Evolutionary conservation across 2,113 vertebrate genomes (phyloP).

Genomic region (Neolamprologus devosi): DNA sequence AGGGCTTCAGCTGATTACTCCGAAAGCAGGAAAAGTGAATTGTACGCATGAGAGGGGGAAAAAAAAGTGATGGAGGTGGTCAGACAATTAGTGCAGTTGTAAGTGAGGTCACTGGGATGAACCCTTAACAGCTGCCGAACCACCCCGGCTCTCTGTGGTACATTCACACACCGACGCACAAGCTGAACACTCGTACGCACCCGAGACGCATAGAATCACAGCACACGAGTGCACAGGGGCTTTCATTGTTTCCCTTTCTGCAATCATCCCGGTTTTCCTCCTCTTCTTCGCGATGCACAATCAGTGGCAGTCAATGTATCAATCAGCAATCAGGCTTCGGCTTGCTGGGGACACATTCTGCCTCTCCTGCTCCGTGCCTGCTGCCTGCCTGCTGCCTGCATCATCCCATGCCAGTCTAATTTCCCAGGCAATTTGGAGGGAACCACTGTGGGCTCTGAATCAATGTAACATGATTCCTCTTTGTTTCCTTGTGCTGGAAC

Average conservation of each 20-base stretch:
- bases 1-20: background rate
- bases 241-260: constrained; percentile 13
- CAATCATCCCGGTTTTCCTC: constrained; percentile 6
- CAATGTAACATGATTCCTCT: background rate
- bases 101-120: background rate
- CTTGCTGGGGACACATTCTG: background rate
- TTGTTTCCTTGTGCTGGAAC: background rate
- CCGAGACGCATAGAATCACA: background rate
- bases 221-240: background rate
- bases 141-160: background rate
- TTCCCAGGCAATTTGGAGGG: constrained; percentile 19
- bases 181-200: background rate
- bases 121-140: background rate
- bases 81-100: background rate
- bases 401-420: constrained; percentile 4
- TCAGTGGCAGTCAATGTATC: constrained; percentile 29
- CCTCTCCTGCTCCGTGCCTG: background rate
- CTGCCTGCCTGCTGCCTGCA: background rate
- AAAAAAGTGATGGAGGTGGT: background rate
- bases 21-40: background rate
- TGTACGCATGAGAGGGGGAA: accelerated
- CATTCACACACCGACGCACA: background rate
- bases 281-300: constrained; percentile 4
- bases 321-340: constrained; percentile 48
- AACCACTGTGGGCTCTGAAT: background rate